Evolutionary conservation across 2,797 vertebrate genomes (phyloP).

Genomic region (Malacoraja senta): DNA sequence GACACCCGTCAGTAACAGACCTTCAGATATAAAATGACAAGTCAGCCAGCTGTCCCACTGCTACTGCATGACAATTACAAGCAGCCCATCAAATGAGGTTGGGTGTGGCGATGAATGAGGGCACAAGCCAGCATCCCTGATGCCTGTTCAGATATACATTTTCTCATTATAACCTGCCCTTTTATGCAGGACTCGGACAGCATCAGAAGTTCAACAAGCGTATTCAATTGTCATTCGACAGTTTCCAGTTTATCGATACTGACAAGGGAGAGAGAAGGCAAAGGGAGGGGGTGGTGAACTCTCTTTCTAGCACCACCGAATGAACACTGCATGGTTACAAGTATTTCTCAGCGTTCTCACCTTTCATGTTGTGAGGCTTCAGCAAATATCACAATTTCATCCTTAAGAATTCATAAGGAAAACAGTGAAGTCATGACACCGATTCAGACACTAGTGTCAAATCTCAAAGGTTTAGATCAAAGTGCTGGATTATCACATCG

Average conservation of each 20-base stretch:
- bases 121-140: constrained; percentile 38
- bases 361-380: constrained; percentile 46
- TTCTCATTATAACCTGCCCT: constrained; percentile 43
- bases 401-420: constrained; percentile 43
- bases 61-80: constrained; percentile 41
- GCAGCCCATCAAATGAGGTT: neutral
- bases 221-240: constrained; percentile 42
- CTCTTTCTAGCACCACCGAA: neutral
- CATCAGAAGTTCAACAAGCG: constrained; percentile 47
- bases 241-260: constrained; percentile 39
- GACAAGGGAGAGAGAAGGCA: neutral
- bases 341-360: constrained; percentile 50
- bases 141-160: constrained; percentile 39
- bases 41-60: constrained; percentile 41
- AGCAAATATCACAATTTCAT: constrained; percentile 45
- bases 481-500: constrained; percentile 43
- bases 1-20: constrained; percentile 40
- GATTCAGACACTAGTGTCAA: constrained; percentile 42
- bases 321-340: neutral
- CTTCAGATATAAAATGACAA: constrained; percentile 41
- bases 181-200: constrained; percentile 43
- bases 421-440: constrained; percentile 44
- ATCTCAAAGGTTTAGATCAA: constrained; percentile 46
- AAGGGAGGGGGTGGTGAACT: neutral
- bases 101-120: constrained; percentile 41